phyloP scores from a whole-genome alignment of 2,888 invertebrate species.

The Tipula unca region DNA sequence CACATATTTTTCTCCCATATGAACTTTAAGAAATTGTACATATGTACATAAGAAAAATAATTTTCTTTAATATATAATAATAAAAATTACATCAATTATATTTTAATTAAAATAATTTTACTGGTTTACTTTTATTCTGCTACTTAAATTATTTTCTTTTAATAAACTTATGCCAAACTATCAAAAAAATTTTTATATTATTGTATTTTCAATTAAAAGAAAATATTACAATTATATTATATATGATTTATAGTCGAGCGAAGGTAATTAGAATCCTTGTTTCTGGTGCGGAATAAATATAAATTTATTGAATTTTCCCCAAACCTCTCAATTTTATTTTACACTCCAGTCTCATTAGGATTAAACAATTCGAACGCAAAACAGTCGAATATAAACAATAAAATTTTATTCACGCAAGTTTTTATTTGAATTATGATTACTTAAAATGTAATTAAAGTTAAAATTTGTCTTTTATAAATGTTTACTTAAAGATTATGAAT shows the following conservation, averaged over 20 bases:
- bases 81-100: neutral
- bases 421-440: neutral
- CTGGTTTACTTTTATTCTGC: neutral
- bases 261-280: neutral
- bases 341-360: neutral
- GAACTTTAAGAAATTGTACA: neutral
- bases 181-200: neutral
- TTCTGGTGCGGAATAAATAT: neutral
- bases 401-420: neutral
- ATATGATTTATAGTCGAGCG: neutral
- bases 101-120: neutral
- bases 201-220: neutral
- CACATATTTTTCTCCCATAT: neutral
- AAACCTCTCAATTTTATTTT: neutral
- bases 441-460: neutral
- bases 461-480: slow-evolving; percentile 4
- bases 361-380: neutral
- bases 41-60: neutral
- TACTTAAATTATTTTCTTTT: neutral
- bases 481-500: slow-evolving; percentile 8
- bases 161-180: neutral
- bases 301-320: neutral
- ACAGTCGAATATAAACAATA: neutral
- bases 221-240: neutral
- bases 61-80: neutral